A percentile compares a stretch with the other conserved stretches of the same genome.
phyloP scores from a whole-genome alignment of 2,113 vertebrate species.

The Copsychus sechellarum region DNA sequence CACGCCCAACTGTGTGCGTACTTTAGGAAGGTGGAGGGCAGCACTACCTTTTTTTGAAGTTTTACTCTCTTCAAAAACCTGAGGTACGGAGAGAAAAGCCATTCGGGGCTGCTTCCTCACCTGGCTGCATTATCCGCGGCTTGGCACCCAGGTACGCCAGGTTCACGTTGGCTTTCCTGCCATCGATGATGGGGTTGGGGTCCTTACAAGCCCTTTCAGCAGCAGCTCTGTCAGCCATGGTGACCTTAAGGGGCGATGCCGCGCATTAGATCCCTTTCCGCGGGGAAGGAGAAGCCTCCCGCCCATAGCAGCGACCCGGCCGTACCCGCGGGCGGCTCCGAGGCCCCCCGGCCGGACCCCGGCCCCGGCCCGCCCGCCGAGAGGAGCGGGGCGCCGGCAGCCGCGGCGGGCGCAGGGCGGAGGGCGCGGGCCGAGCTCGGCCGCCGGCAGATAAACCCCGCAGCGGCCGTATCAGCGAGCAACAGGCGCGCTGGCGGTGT shows the following conservation, averaged over 20 bases:
- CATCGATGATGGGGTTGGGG: slow-evolving; percentile 98
- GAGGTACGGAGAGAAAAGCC: neutral
- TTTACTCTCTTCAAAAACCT: neutral
- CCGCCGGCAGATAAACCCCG: neutral
- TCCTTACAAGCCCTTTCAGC: slow-evolving; percentile 97
- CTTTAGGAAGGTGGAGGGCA: neutral
- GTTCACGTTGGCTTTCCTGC: slow-evolving; percentile 98
- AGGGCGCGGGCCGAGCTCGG: neutral
- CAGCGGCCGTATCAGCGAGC: slow-evolving; percentile 21
- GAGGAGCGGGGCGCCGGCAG: neutral
- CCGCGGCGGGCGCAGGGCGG: neutral
- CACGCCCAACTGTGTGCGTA: rapidly evolving
- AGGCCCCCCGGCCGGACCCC: neutral
- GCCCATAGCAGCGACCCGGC: neutral
- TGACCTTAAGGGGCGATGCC: slow-evolving; percentile 84
- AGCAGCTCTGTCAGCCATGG: slow-evolving; percentile 94
- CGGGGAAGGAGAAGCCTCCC: neutral
- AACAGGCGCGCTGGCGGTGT: neutral
- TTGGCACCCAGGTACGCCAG: slow-evolving; percentile 98
- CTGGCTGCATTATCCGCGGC: slow-evolving; percentile 97
- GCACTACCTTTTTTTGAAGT: neutral
- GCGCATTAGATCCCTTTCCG: slow-evolving; percentile 18
- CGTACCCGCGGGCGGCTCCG: neutral
- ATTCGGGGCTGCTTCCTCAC: slow-evolving; percentile 66
- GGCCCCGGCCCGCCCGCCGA: neutral